These are phyloP conservation scores for Eulithis testata DNA, from an alignment of 2,888 invertebrate genomes.

Conservation along the genomic window DNA sequence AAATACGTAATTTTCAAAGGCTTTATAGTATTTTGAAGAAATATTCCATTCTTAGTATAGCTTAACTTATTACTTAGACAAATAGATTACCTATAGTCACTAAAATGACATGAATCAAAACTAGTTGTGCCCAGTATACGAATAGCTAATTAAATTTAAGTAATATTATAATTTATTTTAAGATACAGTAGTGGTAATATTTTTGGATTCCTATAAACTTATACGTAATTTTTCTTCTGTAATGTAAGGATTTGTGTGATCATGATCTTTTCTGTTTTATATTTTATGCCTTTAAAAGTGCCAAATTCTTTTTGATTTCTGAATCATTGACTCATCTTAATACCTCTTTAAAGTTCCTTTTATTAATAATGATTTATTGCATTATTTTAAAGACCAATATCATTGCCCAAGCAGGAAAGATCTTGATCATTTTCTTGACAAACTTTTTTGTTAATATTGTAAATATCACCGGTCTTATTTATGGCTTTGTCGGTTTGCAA, in stretches of 20 bases:
- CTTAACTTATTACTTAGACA: slow-evolving; percentile 81
- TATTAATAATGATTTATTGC: slow-evolving; percentile 50
- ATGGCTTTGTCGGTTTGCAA: slow-evolving; percentile 54
- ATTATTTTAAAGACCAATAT: slow-evolving; percentile 49
- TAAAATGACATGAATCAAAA: slow-evolving; percentile 83
- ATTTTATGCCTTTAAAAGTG: slow-evolving; percentile 68
- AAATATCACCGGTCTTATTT: slow-evolving; percentile 70
- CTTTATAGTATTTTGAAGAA: slow-evolving; percentile 74
- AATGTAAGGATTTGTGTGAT: slow-evolving; percentile 50
- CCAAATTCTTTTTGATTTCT: slow-evolving; percentile 72
- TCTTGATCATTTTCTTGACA: slow-evolving; percentile 63
- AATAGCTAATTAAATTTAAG: slow-evolving; percentile 79
- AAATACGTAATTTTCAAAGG: slow-evolving; percentile 81
- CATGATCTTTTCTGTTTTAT: slow-evolving; percentile 68
- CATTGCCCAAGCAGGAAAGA: slow-evolving; percentile 62
- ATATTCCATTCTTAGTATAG: slow-evolving; percentile 83
- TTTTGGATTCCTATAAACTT: slow-evolving; percentile 84
- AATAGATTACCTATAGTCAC: slow-evolving; percentile 83
- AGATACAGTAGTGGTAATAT: slow-evolving; percentile 83
- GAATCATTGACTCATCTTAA: slow-evolving; percentile 58
- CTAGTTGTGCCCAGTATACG: slow-evolving; percentile 85
- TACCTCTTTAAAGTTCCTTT: slow-evolving; percentile 69
- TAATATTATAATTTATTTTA: slow-evolving; percentile 83
- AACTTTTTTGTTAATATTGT: slow-evolving; percentile 71
- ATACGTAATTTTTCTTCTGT: slow-evolving; percentile 79